Base-by-base conservation (phyloP, 2,888 invertebrate genomes). In the Patella pellucida region DNA sequence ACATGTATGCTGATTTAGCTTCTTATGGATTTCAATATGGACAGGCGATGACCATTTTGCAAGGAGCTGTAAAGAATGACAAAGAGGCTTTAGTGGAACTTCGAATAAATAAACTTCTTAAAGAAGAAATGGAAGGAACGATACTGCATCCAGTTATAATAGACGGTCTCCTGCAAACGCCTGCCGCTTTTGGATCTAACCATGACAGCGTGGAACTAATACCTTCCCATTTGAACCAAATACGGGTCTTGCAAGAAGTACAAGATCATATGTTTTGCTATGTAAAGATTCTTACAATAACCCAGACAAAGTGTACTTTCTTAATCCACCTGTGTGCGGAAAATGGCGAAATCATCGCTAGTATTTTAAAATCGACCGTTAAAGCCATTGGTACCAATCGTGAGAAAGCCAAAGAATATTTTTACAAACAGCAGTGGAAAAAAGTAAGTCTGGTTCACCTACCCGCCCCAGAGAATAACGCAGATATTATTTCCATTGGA, bases 151-250 rank as follows among this genome's bases (percentile, higher is more conserved):
- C 85, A 14, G 78, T 82, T 16, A 74, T 84, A 4, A 74, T 84
- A n/a, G 85, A 84, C 76, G 80, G 80, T 19, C 79, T 83, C 75
- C 78, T 83, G 62, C 85, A 85, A 71, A 79, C 81, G 12, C 78
- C 82, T 31, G 83, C 78, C 7, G 79, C 79, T 19, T 31, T 82
- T 19, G 79, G 77, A 75, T 67, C 78, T 1, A 67, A 71, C 16
- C 73, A 73, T 14, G 78, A 78, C 3, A 72, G 72, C 19, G 77
- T 72, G 14, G 79, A 79, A 51, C 76, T 80, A 0, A 11, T 62
- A 11, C 62, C 62, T 11, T 11, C 19, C 5, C 62, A 62, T 19
- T 19, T 62, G 9, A 62, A 19, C n/a, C n/a, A 62, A 15, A 19
- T 62, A 7, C n/a, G 79, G 2, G 67, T 81, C 2, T 79, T 82